These are phyloP conservation scores for Epirrhoe tristata DNA, from an alignment of 2,888 invertebrate species.

Conservation along the genomic window DNA sequence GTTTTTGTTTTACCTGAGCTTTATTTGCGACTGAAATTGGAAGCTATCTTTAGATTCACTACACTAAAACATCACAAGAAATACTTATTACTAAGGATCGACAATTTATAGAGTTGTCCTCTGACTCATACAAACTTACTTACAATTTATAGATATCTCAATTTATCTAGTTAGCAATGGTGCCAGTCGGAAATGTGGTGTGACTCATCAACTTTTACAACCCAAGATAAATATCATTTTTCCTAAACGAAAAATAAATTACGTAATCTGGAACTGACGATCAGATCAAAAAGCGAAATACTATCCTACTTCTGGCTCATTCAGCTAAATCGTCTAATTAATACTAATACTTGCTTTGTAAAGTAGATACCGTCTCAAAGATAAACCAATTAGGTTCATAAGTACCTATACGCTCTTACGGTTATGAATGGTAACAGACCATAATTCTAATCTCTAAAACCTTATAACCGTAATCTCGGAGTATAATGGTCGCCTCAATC, in stretches of 20 bases:
- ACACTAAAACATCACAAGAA: background rate
- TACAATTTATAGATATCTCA: too few species aligned
- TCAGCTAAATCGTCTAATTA: background rate
- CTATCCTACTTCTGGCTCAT: too few species aligned
- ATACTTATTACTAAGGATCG: background rate
- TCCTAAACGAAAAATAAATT: too few species aligned
- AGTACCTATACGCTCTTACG: constrained; percentile 12
- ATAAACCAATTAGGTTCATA: constrained; percentile 11
- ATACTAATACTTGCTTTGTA: background rate
- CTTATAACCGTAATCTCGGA: constrained; percentile 35
- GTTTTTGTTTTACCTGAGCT: background rate
- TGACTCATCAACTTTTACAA: too few species aligned
- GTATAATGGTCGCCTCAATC: constrained; percentile 42
- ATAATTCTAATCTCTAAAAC: constrained; percentile 27
- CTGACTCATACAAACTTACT: too few species aligned
- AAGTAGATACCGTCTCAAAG: background rate
- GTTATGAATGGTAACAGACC: constrained; percentile 15
- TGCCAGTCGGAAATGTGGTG: too few species aligned
- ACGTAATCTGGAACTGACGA: too few species aligned
- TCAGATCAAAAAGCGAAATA: too few species aligned
- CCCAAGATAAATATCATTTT: too few species aligned
- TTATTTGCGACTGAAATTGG: background rate
- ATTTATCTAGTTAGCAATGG: too few species aligned
- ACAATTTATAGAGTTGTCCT: too few species aligned
- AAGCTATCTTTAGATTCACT: background rate